Evolutionary conservation across 2,797 vertebrate genomes (phyloP).

Genomic region (Bradypus variegatus): DNA sequence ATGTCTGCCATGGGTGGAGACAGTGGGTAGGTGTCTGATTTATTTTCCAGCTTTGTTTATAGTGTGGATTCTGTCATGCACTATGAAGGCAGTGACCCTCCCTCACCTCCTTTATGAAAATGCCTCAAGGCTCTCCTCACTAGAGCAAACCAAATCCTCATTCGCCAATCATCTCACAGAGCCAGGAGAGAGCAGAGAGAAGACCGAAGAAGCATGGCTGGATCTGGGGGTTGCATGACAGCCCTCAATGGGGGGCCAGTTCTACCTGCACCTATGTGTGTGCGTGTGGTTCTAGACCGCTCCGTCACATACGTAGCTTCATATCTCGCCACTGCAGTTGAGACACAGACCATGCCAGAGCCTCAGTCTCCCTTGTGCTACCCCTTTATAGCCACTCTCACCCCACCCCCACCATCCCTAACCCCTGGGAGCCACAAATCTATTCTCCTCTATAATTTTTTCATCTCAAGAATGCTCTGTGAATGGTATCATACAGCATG

Average conservation of each 20-base stretch:
- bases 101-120: background rate
- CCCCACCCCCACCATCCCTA: background rate
- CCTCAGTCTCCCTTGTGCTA: background rate
- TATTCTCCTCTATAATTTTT: background rate
- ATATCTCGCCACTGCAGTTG: background rate
- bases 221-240: background rate
- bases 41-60: background rate
- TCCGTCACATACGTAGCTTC: background rate
- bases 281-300: background rate
- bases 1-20: background rate
- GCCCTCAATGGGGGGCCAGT: background rate
- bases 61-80: background rate
- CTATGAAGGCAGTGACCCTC: background rate
- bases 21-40: too few species aligned
- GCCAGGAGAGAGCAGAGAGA: background rate
- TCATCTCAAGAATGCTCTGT: background rate
- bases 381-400: background rate
- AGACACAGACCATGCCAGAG: background rate
- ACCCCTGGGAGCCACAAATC: background rate
- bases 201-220: background rate
- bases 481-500: background rate
- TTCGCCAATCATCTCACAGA: background rate
- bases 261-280: rapidly evolving
- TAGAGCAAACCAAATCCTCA: background rate
- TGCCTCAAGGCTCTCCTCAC: background rate